Evolutionary conservation across 2,888 invertebrate genomes (phyloP).

Genomic region (Prosapia bicincta): DNA sequence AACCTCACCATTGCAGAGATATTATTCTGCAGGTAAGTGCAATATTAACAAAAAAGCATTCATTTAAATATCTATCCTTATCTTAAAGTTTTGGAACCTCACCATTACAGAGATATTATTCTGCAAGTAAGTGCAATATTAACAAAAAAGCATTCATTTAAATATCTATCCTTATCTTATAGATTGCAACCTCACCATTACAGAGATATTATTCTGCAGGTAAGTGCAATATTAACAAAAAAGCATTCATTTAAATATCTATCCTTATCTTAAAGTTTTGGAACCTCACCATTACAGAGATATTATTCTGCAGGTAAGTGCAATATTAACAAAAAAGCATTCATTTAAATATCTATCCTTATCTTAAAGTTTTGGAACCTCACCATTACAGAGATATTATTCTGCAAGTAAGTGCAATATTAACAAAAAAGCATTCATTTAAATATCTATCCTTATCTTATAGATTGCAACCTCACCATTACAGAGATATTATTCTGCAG

Average conservation of each 20-base stretch:
- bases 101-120: constrained; percentile 49
- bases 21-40: constrained; percentile 54
- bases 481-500: too few species aligned
- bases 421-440: too few species aligned
- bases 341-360: constrained; percentile 65
- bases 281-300: constrained; percentile 48
- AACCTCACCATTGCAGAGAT: constrained; percentile 47
- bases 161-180: constrained; percentile 70
- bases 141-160: constrained; percentile 54
- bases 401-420: too few species aligned
- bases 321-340: constrained; percentile 46
- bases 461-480: too few species aligned
- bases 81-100: constrained; percentile 56
- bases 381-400: too few species aligned
- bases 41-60: constrained; percentile 51
- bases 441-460: too few species aligned
- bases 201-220: constrained; percentile 52
- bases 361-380: constrained; percentile 58
- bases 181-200: constrained; percentile 49
- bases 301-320: constrained; percentile 54
- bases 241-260: constrained; percentile 57
- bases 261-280: constrained; percentile 68
- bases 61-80: constrained; percentile 68
- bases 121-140: constrained; percentile 57
- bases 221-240: too few species aligned